Evolutionary conservation across 2,888 invertebrate genomes (phyloP), one percentile per base, ranked within the genome.

Genomic region (Scaptomyza caliginosa): DNA sequence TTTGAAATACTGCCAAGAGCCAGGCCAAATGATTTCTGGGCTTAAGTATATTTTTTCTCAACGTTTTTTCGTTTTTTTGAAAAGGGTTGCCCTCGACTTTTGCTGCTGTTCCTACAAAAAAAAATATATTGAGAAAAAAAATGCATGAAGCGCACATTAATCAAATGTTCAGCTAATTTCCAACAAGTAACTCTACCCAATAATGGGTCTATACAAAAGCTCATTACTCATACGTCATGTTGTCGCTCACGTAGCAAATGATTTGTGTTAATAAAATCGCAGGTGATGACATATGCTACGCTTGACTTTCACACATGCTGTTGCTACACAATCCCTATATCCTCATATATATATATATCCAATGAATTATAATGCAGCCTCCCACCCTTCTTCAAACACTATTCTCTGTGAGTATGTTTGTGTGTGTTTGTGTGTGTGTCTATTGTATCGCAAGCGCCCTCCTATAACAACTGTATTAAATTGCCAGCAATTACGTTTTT

Each of bases 401-500:
- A 4, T 16, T 16, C 17, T 17, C 10, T 10, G 2, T n/a, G n/a
- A n/a, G n/a, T n/a, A n/a, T n/a, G n/a, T n/a, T n/a, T n/a, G n/a
- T n/a, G n/a, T n/a, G n/a, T 2, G n/a, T 8, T 4, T 4, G 8
- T 5, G 8, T 5, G 4, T 40, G 28, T 3, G 11, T 43, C 60
- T 60, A 39, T 26, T 36, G 26, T 28, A 10, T 16, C 16, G 36
- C 21, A 16, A 16, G 30, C 16, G 36, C 28, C 19, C 28, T 16
- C 16, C 42, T 52, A 68, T 70, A 84, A 81, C 72, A 84, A 75
- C 67, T 71, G 82, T 74, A 72, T 87, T 82, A 87, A 85, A 87
- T 86, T 85, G 88, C 69, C 71, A 72, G 88, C 83, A 84, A 84
- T 84, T 84, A 84, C 86, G 86, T 86, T 84, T 84, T 84, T 87